Base-by-base conservation (phyloP, 2,888 invertebrate species). In the Drosophila austrosaltans region DNA sequence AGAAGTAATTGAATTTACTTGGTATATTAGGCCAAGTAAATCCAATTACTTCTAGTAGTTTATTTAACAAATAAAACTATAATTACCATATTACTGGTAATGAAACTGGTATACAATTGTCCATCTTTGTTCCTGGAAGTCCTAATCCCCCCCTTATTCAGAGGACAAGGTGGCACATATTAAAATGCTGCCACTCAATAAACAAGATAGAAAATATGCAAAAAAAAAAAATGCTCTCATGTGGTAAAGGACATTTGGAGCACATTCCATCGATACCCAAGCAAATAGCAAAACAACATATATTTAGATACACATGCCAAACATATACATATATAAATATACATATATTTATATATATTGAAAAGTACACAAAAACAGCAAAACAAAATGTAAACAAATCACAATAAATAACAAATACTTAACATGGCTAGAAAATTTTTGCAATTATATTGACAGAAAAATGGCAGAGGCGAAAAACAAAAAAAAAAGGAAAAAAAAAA, bases 391-490 rank as follows among this genome's bases (percentile, higher is more conserved):
- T 78, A 83, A 83, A 81, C 83, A 83, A 83, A 78, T 81, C 81
- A 77, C 81, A 81, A 81, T 81, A 81, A 81, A 81, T 78, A 81
- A 70, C 77, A 81, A 83, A 83, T 70, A 83, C 40, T 60, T 60
- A 62, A 59, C 62, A 72, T 73, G 77, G 60, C 74, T 72, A 68
- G 53, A 65, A 77, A 70, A 79, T 75, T 72, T 64, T 75, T 77
- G 70, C 79, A 76, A 80, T 80, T 82, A 82, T 81, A 84, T 84
- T 86, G 87, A 80, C 83, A 80, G 64, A 68, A 82, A 80, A 84
- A 86, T 86, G 87, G 77, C 83, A 80, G 63, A 68, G 63, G 79
- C 65, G 39, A 68, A 48, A 8, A 48, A 48, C 8, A 12, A 48
- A 48, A 48, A 48, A 48, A 48, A 80, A 78, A 76, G 62, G 64